phyloP scores from a whole-genome alignment of 2,888 invertebrate genomes.

The Ophonus ardosiacus region DNA sequence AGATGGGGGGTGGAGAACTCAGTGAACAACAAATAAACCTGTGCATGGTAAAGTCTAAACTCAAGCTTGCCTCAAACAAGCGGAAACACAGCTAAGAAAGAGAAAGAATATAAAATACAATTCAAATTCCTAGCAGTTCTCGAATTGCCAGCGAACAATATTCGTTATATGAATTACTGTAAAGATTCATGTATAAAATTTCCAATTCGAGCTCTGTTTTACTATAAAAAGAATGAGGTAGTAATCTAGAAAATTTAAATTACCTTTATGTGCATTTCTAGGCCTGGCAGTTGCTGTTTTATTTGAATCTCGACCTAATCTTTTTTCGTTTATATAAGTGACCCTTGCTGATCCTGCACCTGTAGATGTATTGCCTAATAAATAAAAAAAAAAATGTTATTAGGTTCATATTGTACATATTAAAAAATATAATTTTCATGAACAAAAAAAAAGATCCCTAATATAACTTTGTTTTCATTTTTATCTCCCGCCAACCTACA shows the following conservation, averaged over 20 bases:
- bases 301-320: constrained; percentile 70
- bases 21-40: constrained; percentile 6
- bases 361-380: constrained; percentile 67
- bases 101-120: not conserved
- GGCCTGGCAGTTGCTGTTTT: constrained; percentile 72
- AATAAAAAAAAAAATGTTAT: no score
- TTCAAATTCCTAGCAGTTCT: not conserved
- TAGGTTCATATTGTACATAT: no score
- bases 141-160: not conserved
- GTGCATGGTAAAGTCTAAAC: constrained; percentile 11
- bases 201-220: constrained; percentile 20
- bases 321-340: constrained; percentile 74
- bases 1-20: not conserved
- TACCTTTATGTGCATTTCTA: constrained; percentile 75
- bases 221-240: constrained; percentile 42
- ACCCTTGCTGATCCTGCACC: constrained; percentile 71
- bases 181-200: constrained; percentile 39
- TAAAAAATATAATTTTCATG: no score
- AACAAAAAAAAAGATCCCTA: no score
- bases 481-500: no score
- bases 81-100: not conserved
- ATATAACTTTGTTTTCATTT: no score
- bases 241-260: not conserved
- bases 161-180: not conserved
- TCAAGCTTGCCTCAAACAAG: constrained; percentile 42